Base-by-base conservation (phyloP, 2,888 invertebrate genomes). In the Hydraecia micacea region DNA sequence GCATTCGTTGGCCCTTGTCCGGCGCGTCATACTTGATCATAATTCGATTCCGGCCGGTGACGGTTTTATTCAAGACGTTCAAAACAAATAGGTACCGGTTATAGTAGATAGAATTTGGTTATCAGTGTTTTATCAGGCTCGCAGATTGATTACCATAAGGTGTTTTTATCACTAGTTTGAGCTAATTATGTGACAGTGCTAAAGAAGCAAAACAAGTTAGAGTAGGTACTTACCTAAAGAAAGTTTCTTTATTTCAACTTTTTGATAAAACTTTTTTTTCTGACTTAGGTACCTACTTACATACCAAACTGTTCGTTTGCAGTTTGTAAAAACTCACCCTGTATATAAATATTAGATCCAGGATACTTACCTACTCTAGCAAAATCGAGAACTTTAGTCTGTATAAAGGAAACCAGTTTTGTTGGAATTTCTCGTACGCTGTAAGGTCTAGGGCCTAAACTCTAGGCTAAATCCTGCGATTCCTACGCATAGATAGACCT, bases 1-100 rank as follows among this genome's bases (percentile, higher is more conserved):
- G 49, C 68, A 74, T 75, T 75, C 49, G 18, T 67, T 77, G 73
- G 79, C 74, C 77, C 85, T 81, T 77, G 73, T 70, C 55, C 52
- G 9, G 18, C 36, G 28, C 46, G 32, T 66, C 73, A 67, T 55
- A 58, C 4, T 3, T 42, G 39, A 66, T 83, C 7, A 67, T 42
- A 42, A 46, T 15, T 46, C 46, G 25, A 72, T 39, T 52, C 39
- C n/a, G 73, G 39, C 71, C 71, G 73, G 28, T 52, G 49, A 68
- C 11, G 66, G 66, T 67, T 49, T 67, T 49, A 5, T 15, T 60
- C 9, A 7, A 15, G 28, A 21, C 9, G 3, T 52, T 73, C 49
- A 52, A 62, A 81, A 74, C n/a, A 74, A 25, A 73, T 6, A n/a
- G 11, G 15, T 49, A 46, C 9, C 36, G 32, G 6, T 70, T 32